Evolutionary conservation across 2,888 invertebrate species (phyloP).

Genomic region (Mesoligia furuncula): DNA sequence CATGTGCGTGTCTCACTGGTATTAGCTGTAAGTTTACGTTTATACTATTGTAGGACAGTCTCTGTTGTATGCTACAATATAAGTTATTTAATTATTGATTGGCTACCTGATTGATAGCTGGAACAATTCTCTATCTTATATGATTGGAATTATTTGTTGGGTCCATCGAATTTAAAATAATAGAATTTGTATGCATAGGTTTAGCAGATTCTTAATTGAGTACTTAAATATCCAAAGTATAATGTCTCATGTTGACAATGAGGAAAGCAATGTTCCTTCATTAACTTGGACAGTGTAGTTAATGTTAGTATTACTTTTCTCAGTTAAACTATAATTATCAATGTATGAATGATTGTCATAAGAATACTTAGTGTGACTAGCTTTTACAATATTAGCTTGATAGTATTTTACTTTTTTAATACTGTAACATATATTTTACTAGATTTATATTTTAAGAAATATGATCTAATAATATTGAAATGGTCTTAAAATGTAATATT

Average conservation of each 20-base stretch:
- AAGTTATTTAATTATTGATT: constrained; percentile 34
- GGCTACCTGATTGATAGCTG: constrained; percentile 43
- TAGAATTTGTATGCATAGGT: constrained; percentile 50
- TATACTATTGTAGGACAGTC: constrained; percentile 37
- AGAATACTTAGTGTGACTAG: constrained; percentile 71
- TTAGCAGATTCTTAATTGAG: constrained; percentile 60
- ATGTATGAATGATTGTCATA: constrained; percentile 55
- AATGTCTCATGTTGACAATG: constrained; percentile 32
- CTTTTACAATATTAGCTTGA: constrained; percentile 69
- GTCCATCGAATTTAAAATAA: constrained; percentile 59
- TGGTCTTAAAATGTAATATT: constrained; percentile 61
- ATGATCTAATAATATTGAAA: constrained; percentile 61
- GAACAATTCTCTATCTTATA: constrained; percentile 50
- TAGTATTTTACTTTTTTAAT: constrained; percentile 70
- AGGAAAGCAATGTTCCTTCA: constrained; percentile 37
- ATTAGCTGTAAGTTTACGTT: constrained; percentile 70
- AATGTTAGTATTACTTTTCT: constrained; percentile 54
- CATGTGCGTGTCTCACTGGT: constrained; percentile 75
- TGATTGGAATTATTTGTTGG: constrained; percentile 56
- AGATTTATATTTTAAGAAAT: constrained; percentile 66
- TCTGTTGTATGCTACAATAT: constrained; percentile 51
- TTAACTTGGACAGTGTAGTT: constrained; percentile 41
- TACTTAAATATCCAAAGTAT: constrained; percentile 67
- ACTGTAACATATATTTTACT: constrained; percentile 69
- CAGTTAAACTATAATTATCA: constrained; percentile 51